Evolutionary conservation across 2,113 vertebrate species (phyloP), one percentile per base, ranked within the genome.

Genomic region (Seriola aureovittata): DNA sequence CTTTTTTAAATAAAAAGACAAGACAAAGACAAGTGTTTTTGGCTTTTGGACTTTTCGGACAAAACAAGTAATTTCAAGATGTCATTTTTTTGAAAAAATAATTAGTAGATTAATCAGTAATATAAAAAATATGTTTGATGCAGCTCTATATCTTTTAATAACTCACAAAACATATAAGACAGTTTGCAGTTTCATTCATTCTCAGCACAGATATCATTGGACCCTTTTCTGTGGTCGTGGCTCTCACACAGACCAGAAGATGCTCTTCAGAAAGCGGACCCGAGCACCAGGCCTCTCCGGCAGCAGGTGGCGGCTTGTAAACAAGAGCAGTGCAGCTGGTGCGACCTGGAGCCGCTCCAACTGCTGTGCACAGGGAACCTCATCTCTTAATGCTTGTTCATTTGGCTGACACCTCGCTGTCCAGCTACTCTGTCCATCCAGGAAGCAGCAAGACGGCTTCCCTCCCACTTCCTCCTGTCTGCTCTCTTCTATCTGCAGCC

Each of bases 301-400:
- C 87, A 89, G 90, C 90, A 93, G 91, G 91, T 82, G 91, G 85
- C 36, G 60, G 78, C 86, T 85, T 93, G 90, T 92, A 90, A 93
- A 94, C 92, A 88, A 81, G 91, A 82, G 77, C 63, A 13, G 82
- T 78, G 54, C 93, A 92, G 93, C 92, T 93, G 94, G 38, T 71
- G 80, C 50, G 67, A 89, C 80, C 92, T 94, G 93, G 92, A 90
- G 83, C 80, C 1, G 67, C 85, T 90, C 92, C 92, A 88, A 68
- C 84, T 52, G 79, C 86, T 25, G 72, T 74, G 83, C 88, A 25
- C 34, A 4, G 84, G 79, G 65, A 91, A 69, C 71, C 80, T 92
- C 80, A 69, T 91, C 83, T 88, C 85, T 66, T 80, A 77, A 85
- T 23, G 88, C 85, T 85, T 50, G 16, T 90, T 93, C 78, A 78